phyloP scores from a whole-genome alignment of 2,113 vertebrate genomes.

The Galbula dea region DNA sequence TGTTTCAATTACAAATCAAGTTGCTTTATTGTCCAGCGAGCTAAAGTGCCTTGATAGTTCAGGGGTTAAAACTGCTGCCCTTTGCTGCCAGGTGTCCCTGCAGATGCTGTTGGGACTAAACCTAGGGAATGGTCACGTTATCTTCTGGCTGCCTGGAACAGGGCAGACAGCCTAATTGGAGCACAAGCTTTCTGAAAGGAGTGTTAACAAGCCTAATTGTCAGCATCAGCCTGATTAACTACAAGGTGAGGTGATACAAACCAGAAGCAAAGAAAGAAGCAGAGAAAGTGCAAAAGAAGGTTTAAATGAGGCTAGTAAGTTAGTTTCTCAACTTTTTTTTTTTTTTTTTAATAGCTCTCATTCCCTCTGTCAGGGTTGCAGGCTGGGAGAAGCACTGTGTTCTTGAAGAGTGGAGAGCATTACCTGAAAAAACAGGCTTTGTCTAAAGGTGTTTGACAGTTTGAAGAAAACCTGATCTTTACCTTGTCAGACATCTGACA shows the following conservation, averaged over 20 bases:
- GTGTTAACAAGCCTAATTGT: conserved; percentile 31
- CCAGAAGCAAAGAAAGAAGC: neutral
- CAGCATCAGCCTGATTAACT: neutral
- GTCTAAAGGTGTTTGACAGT: neutral
- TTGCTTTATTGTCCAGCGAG: neutral
- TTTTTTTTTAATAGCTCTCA: neutral
- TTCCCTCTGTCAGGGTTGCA: neutral
- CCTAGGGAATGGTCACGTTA: neutral
- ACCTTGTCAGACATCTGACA: neutral
- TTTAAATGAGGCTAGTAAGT: neutral
- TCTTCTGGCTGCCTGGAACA: neutral
- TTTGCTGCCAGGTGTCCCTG: neutral
- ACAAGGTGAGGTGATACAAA: neutral
- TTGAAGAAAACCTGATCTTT: conserved; percentile 13
- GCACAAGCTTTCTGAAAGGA: neutral
- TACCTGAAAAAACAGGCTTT: neutral
- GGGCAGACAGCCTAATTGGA: neutral
- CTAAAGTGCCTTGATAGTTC: neutral
- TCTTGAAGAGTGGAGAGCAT: neutral
- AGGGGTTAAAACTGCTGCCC: neutral
- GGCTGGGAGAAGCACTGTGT: neutral
- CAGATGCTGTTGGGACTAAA: neutral
- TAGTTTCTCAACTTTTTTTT: neutral
- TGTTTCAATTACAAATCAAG: neutral
- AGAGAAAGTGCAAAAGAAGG: neutral